Base-by-base conservation (phyloP, 2,797 vertebrate species). In the Antennarius maculatus region DNA sequence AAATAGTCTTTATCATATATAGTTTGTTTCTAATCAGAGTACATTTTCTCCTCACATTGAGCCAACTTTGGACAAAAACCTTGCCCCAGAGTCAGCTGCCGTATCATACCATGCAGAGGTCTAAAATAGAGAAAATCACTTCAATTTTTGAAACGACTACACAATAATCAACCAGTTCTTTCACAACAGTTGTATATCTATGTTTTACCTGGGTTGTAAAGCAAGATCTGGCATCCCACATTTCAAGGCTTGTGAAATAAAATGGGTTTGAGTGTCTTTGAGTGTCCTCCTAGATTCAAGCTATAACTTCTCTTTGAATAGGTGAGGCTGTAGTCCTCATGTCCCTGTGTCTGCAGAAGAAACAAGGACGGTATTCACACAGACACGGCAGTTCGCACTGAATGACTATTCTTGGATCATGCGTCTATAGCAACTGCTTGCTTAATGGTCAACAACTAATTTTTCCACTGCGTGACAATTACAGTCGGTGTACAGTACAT, bases 161-260 rank as follows among this genome's bases (percentile, higher is more conserved):
- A 23, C 3, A 23, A 53, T 16, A 0, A 49, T 39, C 3, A 45
- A 59, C 7, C 3, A 23, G 34, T 31, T 71, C 1, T 15, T 12
- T 10, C 2, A 18, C 1, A 54, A 54, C 43, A 54, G 29, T 23
- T 43, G 11, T 0, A 31, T 29, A 46, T 47, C 12, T 17, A 7
- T n/a, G 13, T 46, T 74, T 83, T 87, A 93, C 93, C 90, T 83
- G 89, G 55, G 85, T 46, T 74, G 88, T 79, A 66, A 91, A 84
- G 57, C 61, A 61, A 58, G 79, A 81, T 61, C 76, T 84, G 18
- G 55, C 77, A 65, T 92, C 89, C 92, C 90, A 93, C 85, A 90
- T 88, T 37, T 92, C 79, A 17, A 88, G 78, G 66, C 91, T 80
- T 1, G 59, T n/a, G 13, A 82, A 60, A 51, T 82, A 71, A 66